Conservation (phyloP, 2,797 vertebrate species). For the Sciaenops ocellatus region DNA sequence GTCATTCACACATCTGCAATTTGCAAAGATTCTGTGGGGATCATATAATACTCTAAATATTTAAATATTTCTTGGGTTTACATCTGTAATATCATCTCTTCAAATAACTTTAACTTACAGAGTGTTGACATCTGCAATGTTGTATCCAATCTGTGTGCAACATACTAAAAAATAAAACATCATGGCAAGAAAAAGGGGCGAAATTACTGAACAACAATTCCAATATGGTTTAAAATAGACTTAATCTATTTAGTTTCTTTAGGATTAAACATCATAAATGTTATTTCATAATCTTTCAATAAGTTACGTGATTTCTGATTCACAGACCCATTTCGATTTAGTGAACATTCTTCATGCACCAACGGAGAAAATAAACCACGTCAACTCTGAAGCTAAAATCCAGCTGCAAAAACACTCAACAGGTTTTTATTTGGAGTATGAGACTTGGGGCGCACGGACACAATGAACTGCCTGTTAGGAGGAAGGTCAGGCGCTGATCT, state of each 20-base stretch:
- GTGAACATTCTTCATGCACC: constrained; percentile 52
- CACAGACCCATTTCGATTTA: background rate
- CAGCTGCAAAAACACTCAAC: constrained; percentile 5
- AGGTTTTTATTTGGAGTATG: background rate
- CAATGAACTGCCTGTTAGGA: background rate
- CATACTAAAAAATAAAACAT: constrained; percentile 9
- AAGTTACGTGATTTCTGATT: constrained; percentile 5
- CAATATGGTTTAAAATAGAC: background rate
- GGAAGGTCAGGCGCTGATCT: background rate
- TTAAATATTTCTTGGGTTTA: background rate
- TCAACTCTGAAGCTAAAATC: background rate
- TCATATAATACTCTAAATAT: background rate
- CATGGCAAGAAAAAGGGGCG: background rate
- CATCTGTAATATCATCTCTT: background rate
- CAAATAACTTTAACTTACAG: background rate
- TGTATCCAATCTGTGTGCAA: background rate
- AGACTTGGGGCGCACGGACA: constrained; percentile 4
- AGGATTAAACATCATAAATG: constrained; percentile 22
- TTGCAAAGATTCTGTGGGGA: background rate
- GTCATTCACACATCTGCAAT: background rate
- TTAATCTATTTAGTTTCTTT: constrained; percentile 2
- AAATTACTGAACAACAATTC: constrained; percentile 1
- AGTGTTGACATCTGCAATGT: constrained; percentile 19
- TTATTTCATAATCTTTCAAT: constrained; percentile 13
- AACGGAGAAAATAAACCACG: background rate